Evolutionary conservation across 2,888 invertebrate genomes (phyloP), one percentile per base, ranked within the genome.

Genomic region (Trissolcus japonicus): DNA sequence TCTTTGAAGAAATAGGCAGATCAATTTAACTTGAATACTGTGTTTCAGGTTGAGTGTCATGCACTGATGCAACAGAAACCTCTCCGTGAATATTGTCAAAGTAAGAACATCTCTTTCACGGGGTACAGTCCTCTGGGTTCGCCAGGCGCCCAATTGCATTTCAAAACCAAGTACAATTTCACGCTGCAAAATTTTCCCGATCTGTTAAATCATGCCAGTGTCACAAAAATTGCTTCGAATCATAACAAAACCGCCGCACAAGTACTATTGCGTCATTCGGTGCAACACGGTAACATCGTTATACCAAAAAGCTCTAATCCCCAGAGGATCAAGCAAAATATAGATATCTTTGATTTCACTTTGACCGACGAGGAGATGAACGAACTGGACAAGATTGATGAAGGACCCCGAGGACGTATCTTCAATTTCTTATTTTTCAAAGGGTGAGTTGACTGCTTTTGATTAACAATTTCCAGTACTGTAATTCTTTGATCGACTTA

Each of bases 221-320:
- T 95, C 3, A 86, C 88, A 80, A 88, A 91, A 79, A 90, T 95
- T 16, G 92, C 93, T 17, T 86, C 86, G 9, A 90, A 90, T 66
- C 91, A 94, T 83, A 89, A 90, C 0, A 94, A 92, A 87, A 91
- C 92, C 6, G 89, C 94, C 0, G 95, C 93, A 11, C 95, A 95
- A 90, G 90, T 95, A 60, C 88, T 95, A 53, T 89, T 96, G n/a
- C 90, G 93, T 77, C 94, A 93, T 85, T 89, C 94, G 59, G 89
- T 94, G 0, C 93, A 94, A 84, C 91, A 93, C 81, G 92, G 92
- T 54, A 90, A 95, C 48, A 91, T 92, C 43, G 94, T 94, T 7
- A 94, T 96, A 83, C 95, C 95, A 29, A 96, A 96, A 89, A 95
- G 95, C 87, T 91, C 92, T 1, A 94, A 93, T 83, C 91, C 93